Evolutionary conservation across 2,113 vertebrate species (phyloP), one percentile per base, ranked within the genome.

Genomic region (Ammodramus savannarum): DNA sequence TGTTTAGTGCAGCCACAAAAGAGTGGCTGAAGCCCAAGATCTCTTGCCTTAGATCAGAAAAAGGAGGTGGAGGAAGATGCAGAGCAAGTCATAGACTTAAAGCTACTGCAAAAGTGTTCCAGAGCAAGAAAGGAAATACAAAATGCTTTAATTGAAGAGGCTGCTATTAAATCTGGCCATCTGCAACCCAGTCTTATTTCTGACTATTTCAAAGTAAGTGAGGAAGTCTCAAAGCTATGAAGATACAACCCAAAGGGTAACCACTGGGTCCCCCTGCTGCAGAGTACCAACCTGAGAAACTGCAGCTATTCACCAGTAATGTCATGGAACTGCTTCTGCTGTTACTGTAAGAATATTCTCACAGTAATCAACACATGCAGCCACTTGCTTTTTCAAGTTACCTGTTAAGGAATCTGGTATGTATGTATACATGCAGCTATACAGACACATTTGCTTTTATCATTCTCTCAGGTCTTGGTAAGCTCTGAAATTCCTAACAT

Each of bases 211-310:
- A n/a, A 31, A 3, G 2, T 7, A 34, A 38, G 21, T 36, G 18
- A 78, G 12, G 19, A 61, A 52, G 51, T 31, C 16, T 7, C 27
- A 27, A 61, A 62, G 8, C 6, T 18, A 7, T 6, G 14, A 48
- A 68, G 23, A 69, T 1, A 51, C 1, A 48, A 51, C 20, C 23
- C 48, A 41, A 58, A 67, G 29, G 15, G n/a, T n/a, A 61, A 84
- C 11, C 41, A 9, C 12, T 10, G 15, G 10, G 22, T 39, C 5
- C 9, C 16, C 8, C 26, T 31, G 8, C n/a, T 87, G 55, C 8
- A 1, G 4, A 51, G 14, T 1, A 52, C n/a, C 0, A 4, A 31
- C 44, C 25, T n/a, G 21, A 68, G 59, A 61, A 77, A 77, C 11
- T 49, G 29, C 46, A 61, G 55, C 59, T 74, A 11, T 41, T 78